Base-by-base conservation (phyloP, 2,797 vertebrate genomes). In the Psittacula derbiana region DNA sequence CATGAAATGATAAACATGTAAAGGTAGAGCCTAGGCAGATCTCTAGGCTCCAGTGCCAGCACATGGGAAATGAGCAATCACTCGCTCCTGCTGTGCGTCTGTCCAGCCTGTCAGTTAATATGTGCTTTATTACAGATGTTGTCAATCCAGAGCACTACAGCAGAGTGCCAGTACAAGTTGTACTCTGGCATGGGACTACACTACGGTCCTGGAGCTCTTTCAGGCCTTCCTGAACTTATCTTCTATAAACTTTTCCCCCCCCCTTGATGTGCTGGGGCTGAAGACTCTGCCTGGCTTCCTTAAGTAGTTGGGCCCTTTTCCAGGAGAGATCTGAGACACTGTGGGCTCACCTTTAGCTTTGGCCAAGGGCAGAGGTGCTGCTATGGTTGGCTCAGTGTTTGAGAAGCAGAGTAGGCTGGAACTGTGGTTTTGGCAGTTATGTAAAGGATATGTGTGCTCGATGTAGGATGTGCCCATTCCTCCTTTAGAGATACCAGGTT, bases 261-360 rank as follows among this genome's bases (percentile, higher is more conserved):
- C 30, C 14, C 38, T 31, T 10, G 36, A 20, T 18, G 41, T 72
- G 25, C n/a, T 64, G 43, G 27, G 61, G 58, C 69, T 72, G 30
- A 64, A 85, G 31, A 16, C 66, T 73, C 60, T 75, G 28, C 30
- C 70, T 60, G 55, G 25, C 74, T 84, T 36, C 71, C 73, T 90
- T 16, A 81, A 79, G 55, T 8, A 88, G 19, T 2, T 4, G 6
- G 24, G 73, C 40, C 24, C 33, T 81, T 78, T 81, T 70, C 82
- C 85, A 90, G 64, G 41, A 64, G 73, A 84, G 75, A 58, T 90
- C 23, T 55, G 80, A 84, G 44, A 31, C 30, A 6, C 61, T 49
- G n/a, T 14, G 30, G 62, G 47, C 58, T 93, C 87, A 70, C 80
- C 94, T 90, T 84, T 43, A 90, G 75, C 65, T 91, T 16, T 95